Evolutionary conservation across 2,888 invertebrate genomes (phyloP).

Genomic region (Caenorhabditis panamensis): DNA sequence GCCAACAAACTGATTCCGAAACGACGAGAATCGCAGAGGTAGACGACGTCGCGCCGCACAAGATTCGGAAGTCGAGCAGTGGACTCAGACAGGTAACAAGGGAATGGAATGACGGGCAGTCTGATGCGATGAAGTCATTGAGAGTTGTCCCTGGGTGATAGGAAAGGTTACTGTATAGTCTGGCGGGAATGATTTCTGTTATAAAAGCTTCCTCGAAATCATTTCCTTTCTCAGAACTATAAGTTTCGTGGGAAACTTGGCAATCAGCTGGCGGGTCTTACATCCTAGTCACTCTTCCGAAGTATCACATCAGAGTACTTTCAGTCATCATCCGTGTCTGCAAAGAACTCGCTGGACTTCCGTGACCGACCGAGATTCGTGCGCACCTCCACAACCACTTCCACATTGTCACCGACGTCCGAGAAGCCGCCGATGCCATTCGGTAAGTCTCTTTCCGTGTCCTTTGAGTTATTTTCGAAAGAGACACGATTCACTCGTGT

Average conservation of each 20-base stretch:
- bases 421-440: constrained; percentile 39
- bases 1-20: constrained; percentile 39
- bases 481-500: too few species aligned
- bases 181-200: too few species aligned
- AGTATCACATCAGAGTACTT: too few species aligned
- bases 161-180: not conserved
- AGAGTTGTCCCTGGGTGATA: not conserved
- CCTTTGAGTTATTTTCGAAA: not conserved
- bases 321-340: constrained; percentile 48
- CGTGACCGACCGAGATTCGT: constrained; percentile 45
- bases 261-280: too few species aligned
- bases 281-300: not conserved
- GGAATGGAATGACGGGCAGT: too few species aligned
- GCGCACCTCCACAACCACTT: constrained; percentile 39
- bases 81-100: constrained; percentile 41
- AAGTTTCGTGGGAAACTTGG: not conserved
- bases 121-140: constrained; percentile 1
- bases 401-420: constrained; percentile 44
- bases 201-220: too few species aligned
- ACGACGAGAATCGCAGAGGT: not conserved
- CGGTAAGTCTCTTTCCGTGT: constrained; percentile 27
- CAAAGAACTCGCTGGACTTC: constrained; percentile 39
- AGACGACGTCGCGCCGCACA: constrained; percentile 11
- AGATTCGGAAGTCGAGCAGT: constrained; percentile 43
- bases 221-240: not conserved